Base-by-base conservation (phyloP, 92 coral and sea anemone genomes). In the Bergia sp. region DNA sequence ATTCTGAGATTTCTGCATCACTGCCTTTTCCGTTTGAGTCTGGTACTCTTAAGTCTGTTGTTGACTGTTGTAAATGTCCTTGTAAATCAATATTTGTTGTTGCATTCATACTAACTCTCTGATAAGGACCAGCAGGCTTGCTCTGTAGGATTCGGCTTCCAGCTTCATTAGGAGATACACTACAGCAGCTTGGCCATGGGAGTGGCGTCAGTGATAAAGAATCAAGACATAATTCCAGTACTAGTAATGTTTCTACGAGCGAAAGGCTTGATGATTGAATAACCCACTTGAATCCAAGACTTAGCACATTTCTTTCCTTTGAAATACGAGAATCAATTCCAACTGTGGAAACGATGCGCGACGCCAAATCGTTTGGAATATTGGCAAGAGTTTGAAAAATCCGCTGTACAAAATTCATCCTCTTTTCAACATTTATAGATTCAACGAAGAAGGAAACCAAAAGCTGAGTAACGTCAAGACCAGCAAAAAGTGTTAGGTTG, bases 121-220 rank as follows among this genome's bases (percentile, higher is more conserved):
- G 38, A 6, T 7, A 13, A 12, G 4, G n/a, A 2, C 36, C 44
- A 5, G 23, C 58, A 77, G 7, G 37, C 36, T 21, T 47, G 2
- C 7, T 45, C 16, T 73, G 77, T 13, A 45, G 61, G 44, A 29
- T 42, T 77, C 82, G 82, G 10, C 4, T 77, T 44, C 82, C 82
- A 77, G 5, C 36, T 77, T 77, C 82, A 43, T 21, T 47, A 4
- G 61, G 58, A 0, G 82, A 23, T 20, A 77, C 37, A 77, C 37
- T 77, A 6, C 49, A 3, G n/a, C 80, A 76, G 55, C 57, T 20
- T 77, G 82, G 77, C 77, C 40, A 73, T 73, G 41, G 82, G 20
- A 23, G 82, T 13, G 57, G 1, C 39, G 37, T 10, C 58, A 77
- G 7, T 20, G 82, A 77, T 6, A 18, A 16, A 23, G 61, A 44